Evolutionary conservation across 2,113 vertebrate species (phyloP).

Genomic region (Plotosus lineatus): DNA sequence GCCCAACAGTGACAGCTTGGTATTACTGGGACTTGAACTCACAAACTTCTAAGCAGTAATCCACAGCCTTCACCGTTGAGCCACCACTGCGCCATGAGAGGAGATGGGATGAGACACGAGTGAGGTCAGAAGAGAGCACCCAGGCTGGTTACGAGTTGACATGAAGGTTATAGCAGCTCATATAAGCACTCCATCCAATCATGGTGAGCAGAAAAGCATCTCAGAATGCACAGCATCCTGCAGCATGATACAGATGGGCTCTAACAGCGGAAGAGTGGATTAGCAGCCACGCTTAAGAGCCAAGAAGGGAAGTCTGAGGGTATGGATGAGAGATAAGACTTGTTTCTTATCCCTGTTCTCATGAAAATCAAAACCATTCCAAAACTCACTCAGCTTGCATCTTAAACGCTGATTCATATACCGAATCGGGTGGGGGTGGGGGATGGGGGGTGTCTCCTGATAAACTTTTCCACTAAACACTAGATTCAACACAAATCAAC

Average conservation of each 20-base stretch:
- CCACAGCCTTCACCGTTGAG: too few species aligned
- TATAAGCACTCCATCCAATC: background rate
- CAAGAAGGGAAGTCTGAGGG: background rate
- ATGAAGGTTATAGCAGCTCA: background rate
- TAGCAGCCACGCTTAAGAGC: background rate
- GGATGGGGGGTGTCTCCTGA: too few species aligned
- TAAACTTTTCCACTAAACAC: background rate
- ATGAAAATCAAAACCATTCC: background rate
- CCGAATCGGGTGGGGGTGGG: too few species aligned
- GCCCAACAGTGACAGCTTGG: too few species aligned
- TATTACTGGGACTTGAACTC: too few species aligned
- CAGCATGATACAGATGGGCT: background rate
- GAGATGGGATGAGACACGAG: background rate
- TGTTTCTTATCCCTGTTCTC: background rate
- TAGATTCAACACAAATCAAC: background rate
- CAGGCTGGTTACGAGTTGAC: background rate
- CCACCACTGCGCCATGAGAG: too few species aligned
- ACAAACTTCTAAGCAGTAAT: too few species aligned
- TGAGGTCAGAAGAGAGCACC: background rate
- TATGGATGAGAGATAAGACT: background rate
- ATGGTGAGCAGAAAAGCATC: background rate
- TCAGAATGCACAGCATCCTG: background rate
- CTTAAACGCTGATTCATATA: background rate
- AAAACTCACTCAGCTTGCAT: background rate
- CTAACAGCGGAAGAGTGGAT: too few species aligned